Base-by-base conservation (phyloP, 2,797 vertebrate genomes). In the Sphenopsis melanotis region DNA sequence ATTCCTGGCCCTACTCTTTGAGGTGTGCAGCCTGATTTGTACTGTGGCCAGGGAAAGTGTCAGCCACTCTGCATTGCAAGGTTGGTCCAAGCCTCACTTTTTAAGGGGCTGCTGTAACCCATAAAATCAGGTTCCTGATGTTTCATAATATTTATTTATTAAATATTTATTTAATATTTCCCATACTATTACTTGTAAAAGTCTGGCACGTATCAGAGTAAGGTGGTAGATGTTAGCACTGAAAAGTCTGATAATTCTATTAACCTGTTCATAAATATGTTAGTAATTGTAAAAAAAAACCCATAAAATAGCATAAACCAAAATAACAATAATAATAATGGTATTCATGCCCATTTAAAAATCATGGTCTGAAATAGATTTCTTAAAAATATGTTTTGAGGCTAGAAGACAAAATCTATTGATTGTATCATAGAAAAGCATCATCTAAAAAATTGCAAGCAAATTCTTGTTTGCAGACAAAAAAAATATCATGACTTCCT, bases 201-300 rank as follows among this genome's bases (percentile, higher is more conserved):
- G 5, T 36, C 32, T 0, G 3, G 12, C 26, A 77, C 0, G 0
- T 39, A 42, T 68, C 26, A 64, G 29, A 68, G 15, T 15, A 76
- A 50, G 11, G 24, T 24, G 5, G 5, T 26, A 76, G 59, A 63
- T 55, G 22, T 36, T 12, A 39, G 14, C 29, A 47, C 12, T 30
- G 10, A 81, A 44, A 61, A 2, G 1, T 4, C 21, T 66, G 44
- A 46, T 64, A 70, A 49, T 47, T 39, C 30, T 34, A 49, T n/a
- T 59, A 80, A 34, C 6, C 14, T 42, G 3, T 15, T 71, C 22
- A 77, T 10, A 52, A 70, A 61, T 17, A 32, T 49, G 37, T 11
- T 61, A 52, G 1, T 2, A 34, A 20, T 15, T 49, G 50, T 27
- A 72, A 30, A 27, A 32, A 26, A 64, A n/a, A n/a, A n/a, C n/a